phyloP scores from a whole-genome alignment of 2,797 vertebrate genomes.

The Calcarius lapponicus region DNA sequence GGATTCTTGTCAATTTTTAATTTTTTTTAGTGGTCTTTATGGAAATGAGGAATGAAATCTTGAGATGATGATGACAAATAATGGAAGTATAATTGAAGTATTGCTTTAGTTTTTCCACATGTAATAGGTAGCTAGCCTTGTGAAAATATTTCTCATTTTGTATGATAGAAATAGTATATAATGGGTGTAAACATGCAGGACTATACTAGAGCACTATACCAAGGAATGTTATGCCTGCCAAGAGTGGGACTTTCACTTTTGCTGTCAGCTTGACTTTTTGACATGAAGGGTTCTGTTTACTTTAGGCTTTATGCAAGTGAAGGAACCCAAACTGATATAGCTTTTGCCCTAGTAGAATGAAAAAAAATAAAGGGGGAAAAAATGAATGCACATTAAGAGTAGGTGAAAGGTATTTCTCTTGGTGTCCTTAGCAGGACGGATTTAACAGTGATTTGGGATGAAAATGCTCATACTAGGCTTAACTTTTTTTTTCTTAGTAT shows the following conservation, averaged over 20 bases:
- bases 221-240: neutral
- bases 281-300: neutral
- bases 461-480: neutral
- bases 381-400: neutral
- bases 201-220: neutral
- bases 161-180: neutral
- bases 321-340: neutral
- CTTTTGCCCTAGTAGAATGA: neutral
- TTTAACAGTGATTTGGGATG: neutral
- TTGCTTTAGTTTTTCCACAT: neutral
- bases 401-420: neutral
- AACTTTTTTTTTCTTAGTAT: neutral
- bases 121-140: neutral
- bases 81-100: neutral
- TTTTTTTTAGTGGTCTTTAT: neutral
- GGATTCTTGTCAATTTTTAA: neutral
- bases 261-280: neutral
- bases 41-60: neutral
- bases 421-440: neutral
- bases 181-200: neutral
- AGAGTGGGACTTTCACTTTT: neutral
- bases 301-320: neutral
- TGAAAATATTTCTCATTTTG: neutral
- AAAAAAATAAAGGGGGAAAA: neutral
- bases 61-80: neutral